Evolutionary conservation across 2,797 vertebrate species (phyloP).

Genomic region (Alosa sapidissima): DNA sequence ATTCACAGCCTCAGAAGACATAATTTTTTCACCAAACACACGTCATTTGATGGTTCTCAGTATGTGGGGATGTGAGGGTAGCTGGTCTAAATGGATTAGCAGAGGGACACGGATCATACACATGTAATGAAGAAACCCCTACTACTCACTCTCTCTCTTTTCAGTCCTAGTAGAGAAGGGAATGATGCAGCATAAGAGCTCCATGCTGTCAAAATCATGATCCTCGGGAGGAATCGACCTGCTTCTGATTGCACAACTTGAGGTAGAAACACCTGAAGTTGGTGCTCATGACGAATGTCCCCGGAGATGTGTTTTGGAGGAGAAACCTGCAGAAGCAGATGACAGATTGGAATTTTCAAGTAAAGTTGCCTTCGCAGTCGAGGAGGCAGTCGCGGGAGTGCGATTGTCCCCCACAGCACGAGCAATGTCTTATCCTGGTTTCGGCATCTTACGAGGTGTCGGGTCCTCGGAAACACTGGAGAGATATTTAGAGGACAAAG

Average conservation of each 20-base stretch:
- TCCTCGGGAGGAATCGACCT: constrained; percentile 39
- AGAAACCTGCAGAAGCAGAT: constrained; percentile 51
- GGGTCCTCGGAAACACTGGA: background rate
- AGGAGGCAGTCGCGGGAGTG: constrained; percentile 57
- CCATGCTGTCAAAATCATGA: constrained; percentile 55
- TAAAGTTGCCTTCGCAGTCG: constrained; percentile 62
- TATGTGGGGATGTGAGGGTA: background rate
- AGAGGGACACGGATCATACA: background rate
- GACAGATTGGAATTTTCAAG: constrained; percentile 66
- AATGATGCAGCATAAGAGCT: constrained; percentile 45
- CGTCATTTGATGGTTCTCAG: background rate
- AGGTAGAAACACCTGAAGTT: constrained; percentile 52
- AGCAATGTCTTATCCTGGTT: constrained; percentile 9
- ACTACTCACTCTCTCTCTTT: background rate
- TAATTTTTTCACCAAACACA: background rate
- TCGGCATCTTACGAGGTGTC: constrained; percentile 13
- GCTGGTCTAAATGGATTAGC: background rate
- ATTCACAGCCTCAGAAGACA: background rate
- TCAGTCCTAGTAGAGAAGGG: background rate
- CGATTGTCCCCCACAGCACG: constrained; percentile 29
- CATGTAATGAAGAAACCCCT: background rate
- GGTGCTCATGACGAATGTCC: constrained; percentile 48
- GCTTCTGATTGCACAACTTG: constrained; percentile 48
- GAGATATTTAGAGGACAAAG: constrained; percentile 33
- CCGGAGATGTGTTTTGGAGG: constrained; percentile 28